phyloP scores from a whole-genome alignment of 2,113 vertebrate genomes.

The Cygnus buccinator region DNA sequence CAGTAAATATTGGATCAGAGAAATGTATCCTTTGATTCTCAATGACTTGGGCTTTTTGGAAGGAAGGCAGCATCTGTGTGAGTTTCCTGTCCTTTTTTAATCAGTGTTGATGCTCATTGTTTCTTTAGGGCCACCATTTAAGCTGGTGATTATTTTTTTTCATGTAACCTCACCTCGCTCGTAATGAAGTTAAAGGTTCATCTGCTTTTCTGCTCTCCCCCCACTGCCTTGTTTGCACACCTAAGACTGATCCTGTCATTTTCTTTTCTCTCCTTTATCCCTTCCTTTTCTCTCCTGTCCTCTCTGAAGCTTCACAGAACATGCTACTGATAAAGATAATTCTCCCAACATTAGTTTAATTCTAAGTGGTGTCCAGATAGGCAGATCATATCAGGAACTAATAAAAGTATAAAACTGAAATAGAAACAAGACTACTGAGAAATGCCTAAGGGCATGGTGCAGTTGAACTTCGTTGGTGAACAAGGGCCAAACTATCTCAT shows the following conservation, averaged over 20 bases:
- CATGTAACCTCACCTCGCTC: not conserved
- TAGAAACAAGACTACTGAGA: not conserved
- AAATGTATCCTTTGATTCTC: constrained; percentile 81
- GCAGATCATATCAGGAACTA: not conserved
- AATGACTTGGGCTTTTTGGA: not conserved
- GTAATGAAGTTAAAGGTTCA: rapidly evolving
- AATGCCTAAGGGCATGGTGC: rapidly evolving
- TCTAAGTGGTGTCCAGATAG: not conserved
- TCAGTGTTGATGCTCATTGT: rapidly evolving
- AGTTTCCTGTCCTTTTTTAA: not conserved
- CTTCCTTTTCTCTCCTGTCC: not conserved
- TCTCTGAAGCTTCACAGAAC: not conserved
- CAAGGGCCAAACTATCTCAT: rapidly evolving
- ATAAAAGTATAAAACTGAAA: not conserved
- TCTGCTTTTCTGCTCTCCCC: not conserved
- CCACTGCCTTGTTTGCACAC: rapidly evolving
- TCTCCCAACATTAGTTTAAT: not conserved
- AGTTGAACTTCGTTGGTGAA: not conserved
- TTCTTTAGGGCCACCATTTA: not conserved
- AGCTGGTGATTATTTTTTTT: not conserved
- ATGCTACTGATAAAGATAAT: not conserved
- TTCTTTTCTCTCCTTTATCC: not conserved
- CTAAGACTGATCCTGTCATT: not conserved
- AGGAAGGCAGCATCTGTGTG: not conserved
- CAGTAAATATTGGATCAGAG: constrained; percentile 61